A percentile compares a stretch with the other conserved stretches of the same genome.
Conservation (phyloP, 2,797 vertebrate genomes). For the Allobates femoralis region DNA sequence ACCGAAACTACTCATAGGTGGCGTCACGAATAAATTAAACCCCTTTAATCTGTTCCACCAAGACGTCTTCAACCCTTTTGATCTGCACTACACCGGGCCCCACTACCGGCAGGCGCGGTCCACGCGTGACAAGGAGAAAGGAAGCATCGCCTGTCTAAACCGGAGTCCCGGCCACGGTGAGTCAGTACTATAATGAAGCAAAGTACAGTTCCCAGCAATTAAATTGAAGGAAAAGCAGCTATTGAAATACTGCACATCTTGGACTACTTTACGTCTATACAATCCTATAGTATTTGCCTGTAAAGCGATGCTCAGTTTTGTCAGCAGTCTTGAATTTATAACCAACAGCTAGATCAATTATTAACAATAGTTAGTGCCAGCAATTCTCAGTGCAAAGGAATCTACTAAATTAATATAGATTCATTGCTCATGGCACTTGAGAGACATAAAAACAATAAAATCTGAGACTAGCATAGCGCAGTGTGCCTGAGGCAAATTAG, state of each 20-base stretch:
- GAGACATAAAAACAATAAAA: constrained; percentile 29
- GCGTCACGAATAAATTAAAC: no score
- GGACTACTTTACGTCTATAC: neutral
- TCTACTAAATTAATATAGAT: constrained; percentile 32
- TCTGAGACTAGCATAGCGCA: constrained; percentile 1
- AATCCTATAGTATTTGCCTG: constrained; percentile 21
- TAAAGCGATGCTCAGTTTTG: constrained; percentile 14
- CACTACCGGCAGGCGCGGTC: no score
- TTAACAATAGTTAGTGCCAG: constrained; percentile 30
- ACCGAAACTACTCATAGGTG: no score
- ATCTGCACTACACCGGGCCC: no score
- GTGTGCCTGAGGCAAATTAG: constrained; percentile 22
- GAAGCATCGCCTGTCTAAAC: no score
- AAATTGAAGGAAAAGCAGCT: neutral
- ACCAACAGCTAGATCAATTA: constrained; percentile 29
- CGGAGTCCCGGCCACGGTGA: no score
- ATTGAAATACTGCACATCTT: neutral
- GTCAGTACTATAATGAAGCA: no score
- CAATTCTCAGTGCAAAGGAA: constrained; percentile 6
- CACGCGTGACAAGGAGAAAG: no score
- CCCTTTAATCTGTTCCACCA: no score
- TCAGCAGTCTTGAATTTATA: constrained; percentile 23
- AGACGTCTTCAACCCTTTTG: no score
- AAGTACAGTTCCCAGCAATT: neutral
- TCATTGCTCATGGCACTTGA: constrained; percentile 28